Evolutionary conservation across 2,888 invertebrate species (phyloP).

Genomic region (Drosophila seclusa): DNA sequence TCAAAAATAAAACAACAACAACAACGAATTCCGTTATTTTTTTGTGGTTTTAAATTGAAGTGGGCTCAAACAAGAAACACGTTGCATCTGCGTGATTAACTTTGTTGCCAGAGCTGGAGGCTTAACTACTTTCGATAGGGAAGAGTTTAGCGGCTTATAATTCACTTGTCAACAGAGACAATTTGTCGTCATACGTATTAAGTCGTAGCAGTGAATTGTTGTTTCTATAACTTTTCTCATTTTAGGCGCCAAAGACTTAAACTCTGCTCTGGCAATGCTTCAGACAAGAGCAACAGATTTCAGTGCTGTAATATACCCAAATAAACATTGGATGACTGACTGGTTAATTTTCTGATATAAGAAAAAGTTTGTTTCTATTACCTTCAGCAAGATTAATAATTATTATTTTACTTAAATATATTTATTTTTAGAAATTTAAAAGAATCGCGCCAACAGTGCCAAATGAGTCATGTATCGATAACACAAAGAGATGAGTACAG

Average conservation of each 20-base stretch:
- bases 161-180: slow-evolving; percentile 37
- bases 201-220: neutral
- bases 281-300: neutral
- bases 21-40: slow-evolving; percentile 38
- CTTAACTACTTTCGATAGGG: slow-evolving; percentile 58
- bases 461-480: slow-evolving; percentile 7
- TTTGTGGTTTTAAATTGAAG: slow-evolving; percentile 39
- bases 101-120: slow-evolving; percentile 24
- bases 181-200: slow-evolving; percentile 17
- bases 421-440: neutral
- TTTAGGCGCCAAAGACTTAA: slow-evolving; percentile 22
- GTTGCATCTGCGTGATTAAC: slow-evolving; percentile 26
- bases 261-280: slow-evolving; percentile 9
- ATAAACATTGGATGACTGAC: neutral
- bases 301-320: slow-evolving; percentile 30
- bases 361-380: neutral
- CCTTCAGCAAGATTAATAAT: neutral
- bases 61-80: slow-evolving; percentile 18
- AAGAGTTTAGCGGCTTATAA: slow-evolving; percentile 42
- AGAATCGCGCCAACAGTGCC: neutral
- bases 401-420: neutral
- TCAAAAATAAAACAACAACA: slow-evolving; percentile 15
- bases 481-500: neutral
- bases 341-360: neutral
- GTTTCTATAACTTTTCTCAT: too few species aligned